Conservation (phyloP, 2,113 vertebrate genomes). For the Rhadina sibilatrix region DNA sequence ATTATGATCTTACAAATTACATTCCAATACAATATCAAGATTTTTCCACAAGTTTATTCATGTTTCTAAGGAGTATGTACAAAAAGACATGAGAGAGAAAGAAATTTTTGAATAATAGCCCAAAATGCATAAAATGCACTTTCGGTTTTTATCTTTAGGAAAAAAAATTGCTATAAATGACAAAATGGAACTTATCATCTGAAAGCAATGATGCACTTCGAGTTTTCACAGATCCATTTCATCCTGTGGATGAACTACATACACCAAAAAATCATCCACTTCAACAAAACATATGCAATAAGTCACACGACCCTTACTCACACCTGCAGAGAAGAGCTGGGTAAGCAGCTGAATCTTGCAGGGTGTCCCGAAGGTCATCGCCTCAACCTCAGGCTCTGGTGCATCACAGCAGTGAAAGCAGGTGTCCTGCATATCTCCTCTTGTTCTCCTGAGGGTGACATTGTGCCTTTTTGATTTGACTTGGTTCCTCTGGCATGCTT, state of each 20-base stretch:
- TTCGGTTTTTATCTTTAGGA: background rate
- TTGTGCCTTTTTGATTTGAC: background rate
- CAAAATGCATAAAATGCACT: background rate
- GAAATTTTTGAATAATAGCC: background rate
- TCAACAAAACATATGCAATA: background rate
- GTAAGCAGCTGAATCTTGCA: background rate
- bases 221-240: background rate
- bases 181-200: background rate
- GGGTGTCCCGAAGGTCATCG: background rate
- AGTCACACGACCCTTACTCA: background rate
- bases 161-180: background rate
- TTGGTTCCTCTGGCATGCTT: background rate
- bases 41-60: background rate
- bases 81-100: background rate
- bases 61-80: background rate
- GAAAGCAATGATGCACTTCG: background rate
- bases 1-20: background rate
- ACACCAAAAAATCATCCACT: background rate
- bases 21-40: background rate
- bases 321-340: constrained; percentile 37
- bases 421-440: background rate
- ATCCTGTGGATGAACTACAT: background rate
- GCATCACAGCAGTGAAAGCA: background rate
- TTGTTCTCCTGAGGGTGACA: background rate
- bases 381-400: background rate